phyloP scores from a whole-genome alignment of 2,888 invertebrate species.

The Tolmerus cingulatus region DNA sequence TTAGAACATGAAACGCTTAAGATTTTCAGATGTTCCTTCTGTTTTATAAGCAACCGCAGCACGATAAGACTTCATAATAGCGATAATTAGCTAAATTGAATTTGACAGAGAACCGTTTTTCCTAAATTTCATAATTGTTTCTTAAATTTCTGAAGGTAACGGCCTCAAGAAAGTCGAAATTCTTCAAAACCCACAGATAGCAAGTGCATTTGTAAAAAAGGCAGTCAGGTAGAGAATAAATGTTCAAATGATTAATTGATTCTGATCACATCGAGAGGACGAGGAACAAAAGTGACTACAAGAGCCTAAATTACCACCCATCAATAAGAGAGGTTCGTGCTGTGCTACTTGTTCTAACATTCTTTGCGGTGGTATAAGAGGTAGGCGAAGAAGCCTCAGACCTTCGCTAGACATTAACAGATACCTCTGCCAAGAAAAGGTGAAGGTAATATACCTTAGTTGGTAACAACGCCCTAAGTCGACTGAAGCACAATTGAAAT shows the following conservation, averaged over 20 bases:
- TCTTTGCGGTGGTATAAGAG: neutral
- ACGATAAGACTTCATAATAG: neutral
- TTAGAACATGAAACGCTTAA: neutral
- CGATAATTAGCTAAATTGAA: neutral
- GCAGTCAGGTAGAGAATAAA: neutral
- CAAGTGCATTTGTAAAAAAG: neutral
- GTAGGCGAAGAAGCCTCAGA: neutral
- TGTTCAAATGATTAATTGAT: neutral
- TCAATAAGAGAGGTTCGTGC: neutral
- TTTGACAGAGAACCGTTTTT: neutral
- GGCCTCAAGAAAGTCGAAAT: neutral
- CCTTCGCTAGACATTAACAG: neutral
- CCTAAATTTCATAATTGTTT: neutral
- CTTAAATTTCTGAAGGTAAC: neutral
- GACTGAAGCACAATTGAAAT: neutral
- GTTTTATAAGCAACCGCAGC: neutral
- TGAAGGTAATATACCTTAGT: neutral
- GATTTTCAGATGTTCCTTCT: neutral
- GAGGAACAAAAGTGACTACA: constrained; percentile 14
- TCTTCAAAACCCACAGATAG: neutral
- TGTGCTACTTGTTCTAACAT: constrained; percentile 2
- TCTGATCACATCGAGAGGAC: constrained; percentile 5
- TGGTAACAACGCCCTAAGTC: neutral
- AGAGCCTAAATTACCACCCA: constrained; percentile 15
- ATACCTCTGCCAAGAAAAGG: neutral